phyloP scores from a whole-genome alignment of 2,113 vertebrate genomes.

The Megaleporinus macrocephalus region DNA sequence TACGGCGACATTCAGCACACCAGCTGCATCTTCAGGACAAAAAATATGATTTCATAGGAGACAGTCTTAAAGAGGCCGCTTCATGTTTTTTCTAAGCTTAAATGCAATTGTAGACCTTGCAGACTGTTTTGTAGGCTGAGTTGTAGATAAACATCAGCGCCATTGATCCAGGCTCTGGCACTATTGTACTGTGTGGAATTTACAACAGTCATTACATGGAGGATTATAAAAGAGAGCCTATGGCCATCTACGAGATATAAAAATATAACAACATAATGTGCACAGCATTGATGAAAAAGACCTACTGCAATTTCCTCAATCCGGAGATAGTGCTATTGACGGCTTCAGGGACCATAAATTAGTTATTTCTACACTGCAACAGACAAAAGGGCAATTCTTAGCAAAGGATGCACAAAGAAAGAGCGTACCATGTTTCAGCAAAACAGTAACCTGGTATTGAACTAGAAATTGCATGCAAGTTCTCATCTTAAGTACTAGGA shows the following conservation, averaged over 20 bases:
- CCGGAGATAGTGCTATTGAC: not conserved
- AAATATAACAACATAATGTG: slow-evolving; percentile 34
- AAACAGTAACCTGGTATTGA: not conserved
- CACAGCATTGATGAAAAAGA: slow-evolving; percentile 15
- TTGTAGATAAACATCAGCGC: slow-evolving; percentile 44
- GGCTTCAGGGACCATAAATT: not conserved
- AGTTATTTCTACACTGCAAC: not conserved
- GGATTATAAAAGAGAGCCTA: slow-evolving; percentile 43
- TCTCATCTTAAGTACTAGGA: not conserved
- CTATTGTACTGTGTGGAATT: slow-evolving; percentile 35
- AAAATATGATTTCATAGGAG: not conserved
- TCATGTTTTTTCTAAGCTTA: slow-evolving; percentile 9
- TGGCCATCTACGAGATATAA: slow-evolving; percentile 18
- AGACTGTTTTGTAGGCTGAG: not conserved
- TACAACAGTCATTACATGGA: slow-evolving; percentile 49
- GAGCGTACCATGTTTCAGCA: not conserved
- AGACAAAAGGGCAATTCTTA: not conserved
- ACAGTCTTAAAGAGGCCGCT: not conserved
- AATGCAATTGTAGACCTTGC: not conserved
- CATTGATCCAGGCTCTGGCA: slow-evolving; percentile 43
- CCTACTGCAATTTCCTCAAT: slow-evolving; percentile 11
- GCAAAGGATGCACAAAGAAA: not conserved
- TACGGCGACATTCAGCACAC: not conserved
- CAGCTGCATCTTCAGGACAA: not conserved
- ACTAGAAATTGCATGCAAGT: not conserved